Evolutionary conservation across 2,888 invertebrate genomes (phyloP), one percentile per base, ranked within the genome.

Genomic region (Nomada flava): DNA sequence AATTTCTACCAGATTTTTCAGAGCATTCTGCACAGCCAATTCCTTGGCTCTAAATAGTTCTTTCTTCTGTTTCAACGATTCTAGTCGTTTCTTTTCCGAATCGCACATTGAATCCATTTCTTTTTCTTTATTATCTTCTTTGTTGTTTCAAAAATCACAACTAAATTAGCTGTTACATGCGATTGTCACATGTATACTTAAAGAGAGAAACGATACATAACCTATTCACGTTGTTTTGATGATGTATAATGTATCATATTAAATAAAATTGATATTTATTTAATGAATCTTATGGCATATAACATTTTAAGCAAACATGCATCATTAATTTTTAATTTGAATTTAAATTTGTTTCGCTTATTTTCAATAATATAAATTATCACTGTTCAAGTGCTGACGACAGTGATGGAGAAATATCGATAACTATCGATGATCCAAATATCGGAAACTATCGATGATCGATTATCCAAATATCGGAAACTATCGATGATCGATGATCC

Each of bases 21-120:
- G 93, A 13, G 97, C 96, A 86, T 95, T 94, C 93, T 96, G 95
- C 60, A 97, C 96, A 11, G 95, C 93, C 69, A 94, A 94, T 93
- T 96, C 96, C 90, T 96, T 96, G 76, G 95, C 94, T 92, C 95
- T 95, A 86, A 96, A 96, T 47, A 95, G 95, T 85, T 95, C 95
- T 86, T 95, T 95, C 93, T 96, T 96, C 89, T 95, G 95, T 83
- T 95, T 95, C 76, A 97, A 93, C 0, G 97, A 96, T 86, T 96
- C 95, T 75, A 96, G 92, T 77, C 97, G 95, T 92, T 96, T 97
- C 78, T 78, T 75, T n/a, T 88, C 88, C 1, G 88, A 76, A 36
- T 53, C 91, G 36, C 52, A 47, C 47, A 79, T 77, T 36, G 18
- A 44, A 52, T 15, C 60, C 76, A 77, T 79, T 7, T 79, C 53